Evolutionary conservation across 2,888 invertebrate species (phyloP).

Genomic region (Diplazon laetatorius): DNA sequence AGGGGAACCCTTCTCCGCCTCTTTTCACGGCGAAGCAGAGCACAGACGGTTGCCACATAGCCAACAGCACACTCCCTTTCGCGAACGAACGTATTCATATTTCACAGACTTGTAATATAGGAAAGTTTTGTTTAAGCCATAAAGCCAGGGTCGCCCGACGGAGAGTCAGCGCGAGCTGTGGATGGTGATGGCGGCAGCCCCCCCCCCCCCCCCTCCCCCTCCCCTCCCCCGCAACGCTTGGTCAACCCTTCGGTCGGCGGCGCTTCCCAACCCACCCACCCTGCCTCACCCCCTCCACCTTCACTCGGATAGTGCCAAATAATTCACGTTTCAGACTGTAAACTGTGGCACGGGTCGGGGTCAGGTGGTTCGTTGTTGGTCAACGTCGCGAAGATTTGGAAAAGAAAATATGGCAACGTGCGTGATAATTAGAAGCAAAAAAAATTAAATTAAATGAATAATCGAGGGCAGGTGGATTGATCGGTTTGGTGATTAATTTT

Average conservation of each 20-base stretch:
- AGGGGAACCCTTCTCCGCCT: slow-evolving; percentile 39
- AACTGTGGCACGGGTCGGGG: slow-evolving; percentile 28
- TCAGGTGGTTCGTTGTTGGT: background rate
- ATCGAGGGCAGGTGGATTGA: too few relatives aligned
- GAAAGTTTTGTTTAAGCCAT: slow-evolving; percentile 82
- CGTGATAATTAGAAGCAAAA: too few relatives aligned
- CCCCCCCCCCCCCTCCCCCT: too few relatives aligned
- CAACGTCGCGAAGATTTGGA: slow-evolving; percentile 43
- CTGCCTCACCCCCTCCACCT: slow-evolving; percentile 65
- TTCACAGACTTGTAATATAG: slow-evolving; percentile 81
- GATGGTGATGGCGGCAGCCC: slow-evolving; percentile 29
- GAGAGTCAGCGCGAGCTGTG: slow-evolving; percentile 49
- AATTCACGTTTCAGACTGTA: slow-evolving; percentile 76
- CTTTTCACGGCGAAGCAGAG: slow-evolving; percentile 25
- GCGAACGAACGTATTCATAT: slow-evolving; percentile 78
- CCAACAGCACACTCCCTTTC: slow-evolving; percentile 70
- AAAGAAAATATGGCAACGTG: too few relatives aligned
- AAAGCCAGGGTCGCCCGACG: slow-evolving; percentile 73
- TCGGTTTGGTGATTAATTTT: too few relatives aligned
- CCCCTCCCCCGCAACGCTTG: slow-evolving; percentile 56
- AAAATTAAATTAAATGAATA: too few relatives aligned
- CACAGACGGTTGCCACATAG: background rate
- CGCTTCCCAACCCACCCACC: too few relatives aligned
- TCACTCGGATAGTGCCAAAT: slow-evolving; percentile 75
- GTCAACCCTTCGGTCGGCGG: slow-evolving; percentile 72